These are phyloP conservation scores for Formica aserva DNA, from an alignment of 2,888 invertebrate genomes.

Conservation along the genomic window DNA sequence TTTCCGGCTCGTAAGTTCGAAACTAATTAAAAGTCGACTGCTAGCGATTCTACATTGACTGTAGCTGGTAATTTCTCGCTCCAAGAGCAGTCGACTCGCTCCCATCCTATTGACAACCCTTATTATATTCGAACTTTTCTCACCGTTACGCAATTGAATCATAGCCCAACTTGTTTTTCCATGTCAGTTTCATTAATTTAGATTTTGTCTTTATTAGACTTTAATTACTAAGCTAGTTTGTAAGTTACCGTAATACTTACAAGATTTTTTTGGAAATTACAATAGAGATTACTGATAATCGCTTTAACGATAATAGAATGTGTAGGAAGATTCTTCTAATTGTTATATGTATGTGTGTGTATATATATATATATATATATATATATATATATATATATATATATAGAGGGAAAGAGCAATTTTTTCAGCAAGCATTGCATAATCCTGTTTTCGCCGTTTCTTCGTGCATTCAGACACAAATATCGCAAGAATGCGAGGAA, in stretches of 20 bases:
- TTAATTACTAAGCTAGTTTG: slow-evolving; percentile 48
- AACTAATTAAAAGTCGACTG: slow-evolving; percentile 52
- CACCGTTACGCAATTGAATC: neutral
- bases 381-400: too few relatives aligned
- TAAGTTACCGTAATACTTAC: slow-evolving; percentile 56
- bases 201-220: slow-evolving; percentile 5
- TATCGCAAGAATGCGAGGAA: neutral
- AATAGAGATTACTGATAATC: slow-evolving; percentile 21
- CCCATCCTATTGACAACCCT: neutral
- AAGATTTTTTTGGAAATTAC: slow-evolving; percentile 27
- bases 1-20: slow-evolving; percentile 31
- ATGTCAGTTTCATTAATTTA: slow-evolving; percentile 10
- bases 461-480: neutral
- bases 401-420: neutral
- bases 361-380: too few relatives aligned
- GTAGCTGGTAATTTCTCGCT: slow-evolving; percentile 20
- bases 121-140: neutral
- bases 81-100: neutral
- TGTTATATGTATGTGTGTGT: too few relatives aligned
- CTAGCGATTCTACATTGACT: neutral
- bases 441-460: neutral
- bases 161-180: neutral
- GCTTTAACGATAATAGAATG: slow-evolving; percentile 62
- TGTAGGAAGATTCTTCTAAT: neutral
- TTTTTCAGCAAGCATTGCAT: slow-evolving; percentile 16